phyloP scores from a whole-genome alignment of 2,797 vertebrate species.

The Spea hammondii region DNA sequence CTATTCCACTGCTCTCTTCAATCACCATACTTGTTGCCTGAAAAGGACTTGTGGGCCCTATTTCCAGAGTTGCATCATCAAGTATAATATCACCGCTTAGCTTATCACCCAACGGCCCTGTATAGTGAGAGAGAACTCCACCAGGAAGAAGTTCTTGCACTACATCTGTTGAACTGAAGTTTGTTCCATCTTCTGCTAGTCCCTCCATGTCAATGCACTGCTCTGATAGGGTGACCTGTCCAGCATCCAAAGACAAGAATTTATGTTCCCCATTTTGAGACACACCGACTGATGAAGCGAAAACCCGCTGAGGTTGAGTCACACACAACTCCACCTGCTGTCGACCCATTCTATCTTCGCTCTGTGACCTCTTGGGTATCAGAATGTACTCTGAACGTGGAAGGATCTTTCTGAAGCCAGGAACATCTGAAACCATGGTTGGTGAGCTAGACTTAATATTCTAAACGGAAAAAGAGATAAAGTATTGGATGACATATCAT shows the following conservation, averaged over 20 bases:
- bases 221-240: slow-evolving; percentile 73
- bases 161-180: slow-evolving; percentile 60
- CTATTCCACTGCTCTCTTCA: slow-evolving; percentile 63
- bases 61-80: slow-evolving; percentile 70
- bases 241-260: slow-evolving; percentile 58
- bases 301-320: slow-evolving; percentile 60
- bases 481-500: neutral
- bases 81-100: slow-evolving; percentile 67
- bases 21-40: slow-evolving; percentile 70
- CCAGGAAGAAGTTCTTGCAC: slow-evolving; percentile 66
- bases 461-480: slow-evolving; percentile 52
- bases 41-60: slow-evolving; percentile 66
- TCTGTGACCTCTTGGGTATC: slow-evolving; percentile 76
- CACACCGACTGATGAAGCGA: slow-evolving; percentile 53
- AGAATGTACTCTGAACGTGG: slow-evolving; percentile 89
- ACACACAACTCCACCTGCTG: slow-evolving; percentile 71
- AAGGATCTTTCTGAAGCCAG: slow-evolving; percentile 95
- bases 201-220: slow-evolving; percentile 74
- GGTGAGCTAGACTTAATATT: slow-evolving; percentile 65
- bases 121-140: slow-evolving; percentile 65
- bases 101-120: slow-evolving; percentile 56
- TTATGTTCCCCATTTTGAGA: slow-evolving; percentile 65
- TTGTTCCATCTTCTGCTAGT: slow-evolving; percentile 66
- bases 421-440: slow-evolving; percentile 77
- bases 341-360: slow-evolving; percentile 66